phyloP scores from a whole-genome alignment of 2,797 vertebrate species.

The Phataginus tetradactyla region DNA sequence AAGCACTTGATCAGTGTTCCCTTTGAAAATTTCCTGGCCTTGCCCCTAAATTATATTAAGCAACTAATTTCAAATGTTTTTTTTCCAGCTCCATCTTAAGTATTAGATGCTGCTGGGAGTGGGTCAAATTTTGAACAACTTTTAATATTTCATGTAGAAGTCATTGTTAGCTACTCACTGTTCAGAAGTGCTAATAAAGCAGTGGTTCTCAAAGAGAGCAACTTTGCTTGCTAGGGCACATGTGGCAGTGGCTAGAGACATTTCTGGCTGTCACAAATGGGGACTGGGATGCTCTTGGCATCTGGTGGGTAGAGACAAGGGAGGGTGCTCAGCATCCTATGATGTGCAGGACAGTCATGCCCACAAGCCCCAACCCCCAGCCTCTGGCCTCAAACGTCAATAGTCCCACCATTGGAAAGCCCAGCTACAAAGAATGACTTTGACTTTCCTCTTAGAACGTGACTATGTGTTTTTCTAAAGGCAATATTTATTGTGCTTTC shows the following conservation, averaged over 20 bases:
- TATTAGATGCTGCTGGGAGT: background rate
- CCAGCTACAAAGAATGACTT: background rate
- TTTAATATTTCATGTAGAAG: background rate
- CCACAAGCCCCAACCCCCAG: background rate
- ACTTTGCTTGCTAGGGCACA: background rate
- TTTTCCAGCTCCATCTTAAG: background rate
- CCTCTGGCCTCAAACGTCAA: background rate
- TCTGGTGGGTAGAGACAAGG: background rate
- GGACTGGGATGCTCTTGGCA: background rate
- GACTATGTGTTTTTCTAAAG: constrained; percentile 53
- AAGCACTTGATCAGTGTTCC: background rate
- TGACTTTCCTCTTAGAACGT: constrained; percentile 38
- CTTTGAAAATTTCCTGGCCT: background rate
- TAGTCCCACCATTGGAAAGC: background rate
- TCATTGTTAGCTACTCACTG: background rate
- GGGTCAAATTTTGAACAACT: background rate
- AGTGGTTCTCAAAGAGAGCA: background rate
- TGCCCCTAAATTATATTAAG: background rate
- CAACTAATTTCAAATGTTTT: background rate
- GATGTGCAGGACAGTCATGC: background rate
- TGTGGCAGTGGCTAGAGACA: background rate
- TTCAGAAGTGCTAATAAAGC: background rate
- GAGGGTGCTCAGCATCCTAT: background rate
- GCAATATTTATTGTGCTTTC: background rate
- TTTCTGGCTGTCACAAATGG: background rate